Evolutionary conservation across 2,888 invertebrate genomes (phyloP).

Genomic region (Caenorhabditis becei): DNA sequence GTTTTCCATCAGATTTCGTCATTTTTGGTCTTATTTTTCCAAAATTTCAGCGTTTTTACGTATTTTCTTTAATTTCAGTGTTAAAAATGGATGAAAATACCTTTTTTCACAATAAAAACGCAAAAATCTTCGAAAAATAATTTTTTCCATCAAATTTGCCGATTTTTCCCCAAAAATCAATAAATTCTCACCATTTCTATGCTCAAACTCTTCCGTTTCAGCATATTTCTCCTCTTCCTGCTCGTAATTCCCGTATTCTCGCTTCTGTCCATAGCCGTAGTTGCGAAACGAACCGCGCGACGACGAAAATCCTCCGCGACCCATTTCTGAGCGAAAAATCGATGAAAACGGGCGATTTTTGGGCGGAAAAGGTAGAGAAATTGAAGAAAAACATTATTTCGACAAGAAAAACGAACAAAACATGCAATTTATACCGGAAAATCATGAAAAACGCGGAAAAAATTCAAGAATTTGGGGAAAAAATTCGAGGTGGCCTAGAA

Average conservation of each 20-base stretch:
- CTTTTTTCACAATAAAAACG: too few species aligned
- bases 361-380: neutral
- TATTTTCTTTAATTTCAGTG: too few species aligned
- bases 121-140: too few species aligned
- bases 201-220: slow-evolving; percentile 40
- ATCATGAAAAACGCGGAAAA: neutral
- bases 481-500: neutral
- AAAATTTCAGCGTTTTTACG: too few species aligned
- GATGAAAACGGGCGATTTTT: neutral
- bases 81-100: too few species aligned
- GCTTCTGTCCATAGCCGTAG: slow-evolving; percentile 43
- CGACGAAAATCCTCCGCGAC: slow-evolving; percentile 36
- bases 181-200: slow-evolving; percentile 31
- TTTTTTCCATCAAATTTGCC: neutral
- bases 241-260: slow-evolving; percentile 18
- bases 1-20: neutral
- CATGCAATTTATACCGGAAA: neutral
- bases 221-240: slow-evolving; percentile 30
- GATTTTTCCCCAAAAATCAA: slow-evolving; percentile 3
- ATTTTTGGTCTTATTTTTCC: too few species aligned
- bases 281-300: slow-evolving; percentile 26
- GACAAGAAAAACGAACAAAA: neutral
- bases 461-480: neutral
- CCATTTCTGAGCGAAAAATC: slow-evolving; percentile 29
- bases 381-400: neutral